phyloP scores from a whole-genome alignment of 2,797 vertebrate species.

The Amblyopsis hoosieri region DNA sequence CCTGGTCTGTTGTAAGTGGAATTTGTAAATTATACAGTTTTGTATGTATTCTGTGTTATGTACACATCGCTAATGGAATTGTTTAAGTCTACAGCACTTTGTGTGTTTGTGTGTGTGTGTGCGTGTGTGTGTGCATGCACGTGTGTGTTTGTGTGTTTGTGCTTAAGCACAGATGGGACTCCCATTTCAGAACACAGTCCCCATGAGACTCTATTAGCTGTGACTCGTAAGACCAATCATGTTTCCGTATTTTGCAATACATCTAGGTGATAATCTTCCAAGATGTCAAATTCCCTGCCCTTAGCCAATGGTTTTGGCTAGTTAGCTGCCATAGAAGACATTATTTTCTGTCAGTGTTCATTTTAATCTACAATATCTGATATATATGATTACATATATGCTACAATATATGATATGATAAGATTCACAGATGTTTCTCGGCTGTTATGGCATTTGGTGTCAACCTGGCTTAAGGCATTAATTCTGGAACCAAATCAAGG shows the following conservation, averaged over 20 bases:
- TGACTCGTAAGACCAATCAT: constrained; percentile 7
- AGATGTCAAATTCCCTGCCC: background rate
- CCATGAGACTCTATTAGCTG: background rate
- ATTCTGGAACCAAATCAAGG: no score
- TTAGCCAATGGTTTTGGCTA: constrained; percentile 32
- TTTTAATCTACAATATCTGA: background rate
- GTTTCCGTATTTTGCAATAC: constrained; percentile 41
- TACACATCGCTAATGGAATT: no score
- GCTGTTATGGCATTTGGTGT: no score
- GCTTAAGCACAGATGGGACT: constrained; percentile 39
- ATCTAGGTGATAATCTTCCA: constrained; percentile 26
- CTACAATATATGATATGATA: no score
- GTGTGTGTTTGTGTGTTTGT: constrained; percentile 15
- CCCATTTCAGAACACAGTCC: constrained; percentile 10
- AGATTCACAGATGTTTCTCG: background rate
- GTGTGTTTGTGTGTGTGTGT: constrained; percentile 6
- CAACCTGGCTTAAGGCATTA: no score
- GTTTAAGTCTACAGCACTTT: background rate
- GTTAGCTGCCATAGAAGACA: constrained; percentile 32
- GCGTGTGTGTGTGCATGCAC: background rate
- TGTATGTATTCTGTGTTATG: no score
- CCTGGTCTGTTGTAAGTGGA: no score
- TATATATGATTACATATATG: no score
- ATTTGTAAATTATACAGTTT: no score
- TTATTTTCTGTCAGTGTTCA: background rate